phyloP scores from a whole-genome alignment of 2,113 vertebrate species.

The Equus przewalskii region DNA sequence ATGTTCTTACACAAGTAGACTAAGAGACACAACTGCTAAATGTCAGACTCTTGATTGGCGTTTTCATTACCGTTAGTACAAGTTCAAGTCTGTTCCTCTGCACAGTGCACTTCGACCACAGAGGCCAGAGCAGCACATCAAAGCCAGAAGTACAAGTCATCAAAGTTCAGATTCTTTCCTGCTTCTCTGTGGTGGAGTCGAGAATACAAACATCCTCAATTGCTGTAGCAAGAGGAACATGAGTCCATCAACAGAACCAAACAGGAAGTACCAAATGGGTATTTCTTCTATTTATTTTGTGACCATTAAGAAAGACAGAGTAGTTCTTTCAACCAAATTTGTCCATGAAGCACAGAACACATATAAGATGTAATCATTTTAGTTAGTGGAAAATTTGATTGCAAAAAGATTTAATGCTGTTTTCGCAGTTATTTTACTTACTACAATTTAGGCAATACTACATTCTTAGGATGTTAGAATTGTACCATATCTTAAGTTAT shows the following conservation, averaged over 20 bases:
- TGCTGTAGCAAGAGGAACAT: constrained; percentile 52
- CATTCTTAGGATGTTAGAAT: constrained; percentile 36
- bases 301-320: constrained; percentile 8
- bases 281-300: constrained; percentile 44
- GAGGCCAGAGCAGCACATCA: constrained; percentile 60
- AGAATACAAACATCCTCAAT: constrained; percentile 55
- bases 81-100: not conserved
- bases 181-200: constrained; percentile 41
- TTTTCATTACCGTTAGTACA: constrained; percentile 5
- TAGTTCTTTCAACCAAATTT: constrained; percentile 35
- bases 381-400: constrained; percentile 29
- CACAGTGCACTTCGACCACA: not conserved
- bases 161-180: constrained; percentile 71
- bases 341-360: not conserved
- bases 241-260: not conserved
- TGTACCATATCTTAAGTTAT: not conserved
- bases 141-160: constrained; percentile 61
- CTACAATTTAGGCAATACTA: not conserved
- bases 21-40: not conserved
- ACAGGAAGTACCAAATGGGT: not conserved
- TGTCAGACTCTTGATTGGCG: not conserved
- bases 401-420: not conserved
- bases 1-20: not conserved
- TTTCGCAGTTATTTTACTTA: constrained; percentile 32
- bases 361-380: not conserved